phyloP scores from a whole-genome alignment of 1,140 invertebrate genomes.

The Chymomyza costata region DNA sequence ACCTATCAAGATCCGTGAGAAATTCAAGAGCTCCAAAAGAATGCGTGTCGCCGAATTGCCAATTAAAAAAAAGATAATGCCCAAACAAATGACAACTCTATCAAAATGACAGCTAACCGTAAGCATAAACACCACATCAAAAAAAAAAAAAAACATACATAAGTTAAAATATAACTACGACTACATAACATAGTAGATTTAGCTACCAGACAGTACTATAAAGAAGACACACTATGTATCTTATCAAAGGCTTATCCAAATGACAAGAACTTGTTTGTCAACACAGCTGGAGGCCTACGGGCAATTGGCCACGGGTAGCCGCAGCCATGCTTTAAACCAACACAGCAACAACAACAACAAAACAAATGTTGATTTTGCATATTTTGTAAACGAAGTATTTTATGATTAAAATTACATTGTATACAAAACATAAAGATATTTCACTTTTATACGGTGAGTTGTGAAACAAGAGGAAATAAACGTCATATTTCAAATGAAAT shows the following conservation, averaged over 20 bases:
- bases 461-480: conserved; percentile 10
- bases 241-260: conserved; percentile 55
- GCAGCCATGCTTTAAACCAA: conserved; percentile 32
- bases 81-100: conserved; percentile 50
- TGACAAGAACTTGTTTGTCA: conserved; percentile 49
- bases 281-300: conserved; percentile 9
- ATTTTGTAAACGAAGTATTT: too few relatives aligned
- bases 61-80: conserved; percentile 60
- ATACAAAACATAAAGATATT: conserved; percentile 19
- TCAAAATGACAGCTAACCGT: conserved; percentile 37
- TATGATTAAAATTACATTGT: too few relatives aligned
- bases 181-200: too few relatives aligned
- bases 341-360: conserved; percentile 27
- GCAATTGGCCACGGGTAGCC: conserved; percentile 6
- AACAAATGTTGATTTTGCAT: not conserved
- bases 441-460: conserved; percentile 2
- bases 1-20: conserved; percentile 37
- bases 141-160: too few relatives aligned
- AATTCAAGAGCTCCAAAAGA: conserved; percentile 14
- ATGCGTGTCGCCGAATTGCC: conserved; percentile 32
- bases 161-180: too few relatives aligned
- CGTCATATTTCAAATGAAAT: too few relatives aligned
- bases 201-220: too few relatives aligned
- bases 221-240: too few relatives aligned
- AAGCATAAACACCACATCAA: too few relatives aligned